Base-by-base conservation (phyloP, 2,113 vertebrate genomes). In the Miniopterus natalensis region DNA sequence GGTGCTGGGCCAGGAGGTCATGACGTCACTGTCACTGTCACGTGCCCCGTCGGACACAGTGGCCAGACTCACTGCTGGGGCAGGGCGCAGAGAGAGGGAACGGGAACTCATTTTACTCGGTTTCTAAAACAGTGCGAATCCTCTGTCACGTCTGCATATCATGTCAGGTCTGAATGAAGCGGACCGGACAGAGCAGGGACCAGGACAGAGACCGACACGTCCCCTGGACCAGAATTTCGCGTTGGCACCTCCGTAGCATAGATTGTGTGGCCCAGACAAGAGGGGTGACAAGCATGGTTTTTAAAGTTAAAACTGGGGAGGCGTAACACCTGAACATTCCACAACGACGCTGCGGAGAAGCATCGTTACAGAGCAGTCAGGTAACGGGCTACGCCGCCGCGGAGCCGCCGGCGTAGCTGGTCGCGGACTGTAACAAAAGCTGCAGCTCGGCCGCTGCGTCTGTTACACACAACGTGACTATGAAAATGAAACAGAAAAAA, bases 181-280 rank as follows among this genome's bases (percentile, higher is more conserved):
- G 47, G 55, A 92, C 25, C 1, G 8, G 86, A 20, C 12, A 89
- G 94, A 25, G 89, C 13, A 71, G 81, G 66, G 90, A 63, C 84
- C 95, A 15, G 29, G 40, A 53, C 4, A 0, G 17, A 47, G 17
- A 61, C 84, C 23, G 11, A 25, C n/a, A 75, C 77, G n/a, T 0
- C 68, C 92, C 77, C 53, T 1, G 66, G 78, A 23, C 0, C 45
- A 86, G 55, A 96, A 95, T 45, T 27, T 17, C 70, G 0, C 66
- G 75, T 98, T 98, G 98, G 98, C 98, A 98, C 98, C 98, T 97
- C 96, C 0, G 55, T 4, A 94, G 97, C 94, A 84, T 21, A 94
- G 96, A 98, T 91, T 97, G 96, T 93, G 78, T 96, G 97, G 94
- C 96, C 97, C 95, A 97, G 96, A 90, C 79, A 97, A 51, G 92